Percentiles rank a stretch among this genome's conserved stretches.
phyloP scores from a whole-genome alignment of 1,140 invertebrate genomes.

The Brevipalpus yothersi region DNA sequence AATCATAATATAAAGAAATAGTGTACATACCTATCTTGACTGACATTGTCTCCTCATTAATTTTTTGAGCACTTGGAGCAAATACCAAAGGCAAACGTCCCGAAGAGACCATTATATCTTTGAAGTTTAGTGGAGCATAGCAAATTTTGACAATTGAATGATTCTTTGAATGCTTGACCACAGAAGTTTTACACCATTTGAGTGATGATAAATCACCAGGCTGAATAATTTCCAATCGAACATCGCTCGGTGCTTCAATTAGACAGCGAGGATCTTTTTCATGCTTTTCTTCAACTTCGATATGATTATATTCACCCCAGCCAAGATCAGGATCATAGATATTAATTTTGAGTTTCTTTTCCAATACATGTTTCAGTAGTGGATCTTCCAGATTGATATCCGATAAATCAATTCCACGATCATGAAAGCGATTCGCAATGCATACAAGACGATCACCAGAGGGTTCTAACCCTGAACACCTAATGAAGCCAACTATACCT shows the following conservation, averaged over 20 bases:
- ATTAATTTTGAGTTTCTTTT: not conserved
- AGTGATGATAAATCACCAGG: conserved; percentile 6
- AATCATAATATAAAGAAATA: too few species aligned
- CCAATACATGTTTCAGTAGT: too few species aligned
- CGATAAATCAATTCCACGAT: too few species aligned
- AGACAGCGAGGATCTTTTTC: not conserved
- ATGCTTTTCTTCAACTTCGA: not conserved
- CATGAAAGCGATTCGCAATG: too few species aligned
- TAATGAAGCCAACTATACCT: too few species aligned
- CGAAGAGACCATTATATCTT: conserved; percentile 25
- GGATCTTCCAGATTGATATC: too few species aligned
- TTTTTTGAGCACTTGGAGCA: conserved; percentile 30
- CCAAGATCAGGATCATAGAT: not conserved
- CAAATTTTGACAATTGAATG: too few species aligned
- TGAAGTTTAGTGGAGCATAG: conserved; percentile 7
- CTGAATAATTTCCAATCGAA: too few species aligned
- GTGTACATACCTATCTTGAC: conserved; percentile 18
- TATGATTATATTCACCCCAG: not conserved
- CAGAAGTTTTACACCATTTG: not conserved
- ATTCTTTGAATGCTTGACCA: too few species aligned
- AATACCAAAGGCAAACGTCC: conserved; percentile 52
- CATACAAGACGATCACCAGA: too few species aligned
- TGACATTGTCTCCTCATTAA: conserved; percentile 15
- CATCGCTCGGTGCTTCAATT: too few species aligned
- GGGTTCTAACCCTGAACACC: too few species aligned